These are phyloP conservation scores for Dyspetes luteomarginatus DNA, from an alignment of 2,888 invertebrate genomes.

Conservation along the genomic window DNA sequence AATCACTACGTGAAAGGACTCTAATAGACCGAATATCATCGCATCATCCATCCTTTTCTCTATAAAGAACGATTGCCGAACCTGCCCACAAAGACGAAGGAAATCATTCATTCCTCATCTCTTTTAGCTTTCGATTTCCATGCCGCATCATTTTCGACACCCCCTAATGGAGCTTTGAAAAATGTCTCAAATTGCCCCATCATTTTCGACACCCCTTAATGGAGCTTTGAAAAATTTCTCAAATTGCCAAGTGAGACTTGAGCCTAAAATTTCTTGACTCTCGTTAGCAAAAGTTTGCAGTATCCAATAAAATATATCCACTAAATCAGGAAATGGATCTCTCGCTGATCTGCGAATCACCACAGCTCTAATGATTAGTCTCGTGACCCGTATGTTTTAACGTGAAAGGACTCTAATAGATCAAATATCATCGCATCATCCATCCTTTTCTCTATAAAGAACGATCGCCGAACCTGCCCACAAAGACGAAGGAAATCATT, in stretches of 20 bases:
- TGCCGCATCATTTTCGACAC: too few species aligned
- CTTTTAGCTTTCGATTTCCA: neutral
- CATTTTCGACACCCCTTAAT: too few species aligned
- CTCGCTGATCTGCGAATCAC: too few species aligned
- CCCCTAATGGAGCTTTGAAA: too few species aligned
- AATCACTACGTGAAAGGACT: slow-evolving; percentile 75
- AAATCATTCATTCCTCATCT: slow-evolving; percentile 15
- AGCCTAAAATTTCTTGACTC: too few species aligned
- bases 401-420: slow-evolving; percentile 75
- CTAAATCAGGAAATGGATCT: too few species aligned
- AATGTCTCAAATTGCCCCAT: too few species aligned
- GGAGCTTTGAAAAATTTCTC: too few species aligned
- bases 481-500: neutral
- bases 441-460: neutral
- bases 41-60: neutral
- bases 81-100: neutral
- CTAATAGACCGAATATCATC: slow-evolving; percentile 68
- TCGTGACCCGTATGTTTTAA: slow-evolving; percentile 73
- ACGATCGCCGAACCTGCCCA: neutral
- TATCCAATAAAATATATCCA: too few species aligned
- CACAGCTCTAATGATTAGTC: slow-evolving; percentile 74
- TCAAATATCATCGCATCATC: slow-evolving; percentile 15
- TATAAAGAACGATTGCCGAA: neutral
- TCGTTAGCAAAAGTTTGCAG: too few species aligned
- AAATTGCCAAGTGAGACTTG: too few species aligned